A percentile compares a stretch with the other conserved stretches of the same genome.
Conservation (phyloP, 1,140 invertebrate genomes). For the Euschistus heros region DNA sequence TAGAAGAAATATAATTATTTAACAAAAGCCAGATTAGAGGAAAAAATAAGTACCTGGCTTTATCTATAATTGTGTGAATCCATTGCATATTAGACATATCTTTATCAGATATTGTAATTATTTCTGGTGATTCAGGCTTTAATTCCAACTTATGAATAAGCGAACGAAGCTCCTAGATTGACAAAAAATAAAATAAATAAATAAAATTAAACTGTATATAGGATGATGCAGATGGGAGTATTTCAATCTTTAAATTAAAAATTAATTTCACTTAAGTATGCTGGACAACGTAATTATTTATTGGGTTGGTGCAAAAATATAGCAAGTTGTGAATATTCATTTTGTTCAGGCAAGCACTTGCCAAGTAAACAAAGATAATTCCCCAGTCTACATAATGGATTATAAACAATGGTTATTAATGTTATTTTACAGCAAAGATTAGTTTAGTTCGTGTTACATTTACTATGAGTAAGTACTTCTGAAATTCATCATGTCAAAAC, state of each 20-base stretch:
- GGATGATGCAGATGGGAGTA: background rate
- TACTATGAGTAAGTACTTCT: no score
- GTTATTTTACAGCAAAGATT: no score
- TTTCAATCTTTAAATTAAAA: background rate
- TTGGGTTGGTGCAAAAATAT: no score
- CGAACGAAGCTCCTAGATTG: background rate
- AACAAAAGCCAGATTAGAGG: background rate
- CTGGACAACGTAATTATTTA: no score
- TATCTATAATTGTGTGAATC: constrained; percentile 10
- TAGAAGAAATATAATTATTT: background rate
- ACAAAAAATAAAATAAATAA: background rate
- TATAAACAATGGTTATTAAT: no score
- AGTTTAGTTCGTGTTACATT: no score
- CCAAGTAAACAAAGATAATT: no score
- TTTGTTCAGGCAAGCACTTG: no score
- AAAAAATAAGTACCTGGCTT: constrained; percentile 1
- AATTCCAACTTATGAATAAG: background rate
- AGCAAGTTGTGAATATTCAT: no score
- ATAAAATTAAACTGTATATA: background rate
- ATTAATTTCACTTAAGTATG: background rate
- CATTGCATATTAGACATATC: constrained; percentile 6
- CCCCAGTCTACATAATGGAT: no score
- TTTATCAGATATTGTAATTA: constrained; percentile 14
- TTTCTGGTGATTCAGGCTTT: constrained; percentile 5
- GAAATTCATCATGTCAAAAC: no score